A percentile compares a stretch with the other conserved stretches of the same genome.
These are phyloP conservation scores for Lutjanus argentimaculatus DNA, from an alignment of 2,797 vertebrate species.

Conservation along the genomic window DNA sequence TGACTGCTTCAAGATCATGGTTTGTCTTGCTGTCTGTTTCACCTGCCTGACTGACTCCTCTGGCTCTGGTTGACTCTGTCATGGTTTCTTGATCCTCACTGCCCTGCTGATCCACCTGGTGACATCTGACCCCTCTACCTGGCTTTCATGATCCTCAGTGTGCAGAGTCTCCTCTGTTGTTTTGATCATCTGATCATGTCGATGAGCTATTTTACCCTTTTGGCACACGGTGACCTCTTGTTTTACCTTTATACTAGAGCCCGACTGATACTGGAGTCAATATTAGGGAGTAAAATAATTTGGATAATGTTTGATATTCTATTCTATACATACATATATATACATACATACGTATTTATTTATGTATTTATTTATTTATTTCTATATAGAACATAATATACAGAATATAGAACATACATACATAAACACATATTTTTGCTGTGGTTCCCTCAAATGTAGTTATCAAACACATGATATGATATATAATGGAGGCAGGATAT, in stretches of 20 bases:
- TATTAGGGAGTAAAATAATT: too few relatives aligned
- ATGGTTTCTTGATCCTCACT: conserved; percentile 60
- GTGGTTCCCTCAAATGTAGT: too few relatives aligned
- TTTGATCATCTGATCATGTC: conserved; percentile 39
- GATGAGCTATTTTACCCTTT: conserved; percentile 29
- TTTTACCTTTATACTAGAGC: conserved; percentile 48
- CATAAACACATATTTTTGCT: too few relatives aligned
- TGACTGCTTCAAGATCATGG: conserved; percentile 54
- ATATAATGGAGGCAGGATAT: too few relatives aligned
- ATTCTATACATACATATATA: too few relatives aligned
- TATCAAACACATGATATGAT: too few relatives aligned
- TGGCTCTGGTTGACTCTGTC: conserved; percentile 61
- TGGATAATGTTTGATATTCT: too few relatives aligned
- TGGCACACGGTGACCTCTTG: conserved; percentile 43
- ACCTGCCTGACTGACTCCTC: conserved; percentile 64
- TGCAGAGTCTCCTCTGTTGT: conserved; percentile 50
- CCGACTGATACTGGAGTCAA: too few relatives aligned
- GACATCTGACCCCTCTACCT: conserved; percentile 64
- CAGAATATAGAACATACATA: too few relatives aligned
- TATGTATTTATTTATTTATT: too few relatives aligned
- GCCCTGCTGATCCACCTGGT: conserved; percentile 61
- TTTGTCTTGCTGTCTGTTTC: conserved; percentile 52
- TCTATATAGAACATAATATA: too few relatives aligned
- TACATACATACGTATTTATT: too few relatives aligned
- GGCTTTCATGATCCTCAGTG: conserved; percentile 45